Conservation (phyloP, 1,140 invertebrate genomes). For the Drosophila melanica region DNA sequence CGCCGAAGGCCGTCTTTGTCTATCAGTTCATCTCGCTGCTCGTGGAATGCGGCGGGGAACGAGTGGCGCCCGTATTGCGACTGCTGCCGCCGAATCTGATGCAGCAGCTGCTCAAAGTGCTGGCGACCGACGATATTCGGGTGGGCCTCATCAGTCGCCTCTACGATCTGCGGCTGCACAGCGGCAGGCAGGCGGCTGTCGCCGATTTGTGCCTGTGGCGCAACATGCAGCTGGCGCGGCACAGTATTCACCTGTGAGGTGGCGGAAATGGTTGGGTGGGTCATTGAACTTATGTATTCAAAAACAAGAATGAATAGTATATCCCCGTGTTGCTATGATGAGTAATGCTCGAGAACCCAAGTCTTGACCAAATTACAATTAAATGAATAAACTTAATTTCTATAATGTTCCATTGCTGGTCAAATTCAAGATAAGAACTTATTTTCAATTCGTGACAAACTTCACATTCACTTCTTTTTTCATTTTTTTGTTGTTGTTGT, state of each 20-base stretch:
- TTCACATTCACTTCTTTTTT: background rate
- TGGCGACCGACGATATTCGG: slow-evolving; percentile 77
- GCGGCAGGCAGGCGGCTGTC: slow-evolving; percentile 91
- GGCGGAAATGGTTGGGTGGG: background rate
- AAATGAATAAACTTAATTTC: slow-evolving; percentile 2
- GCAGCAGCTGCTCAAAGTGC: slow-evolving; percentile 90
- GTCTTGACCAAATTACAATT: background rate
- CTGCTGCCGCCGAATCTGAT: slow-evolving; percentile 91
- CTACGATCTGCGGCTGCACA: slow-evolving; percentile 89
- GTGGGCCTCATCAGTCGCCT: slow-evolving; percentile 85
- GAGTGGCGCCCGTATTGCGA: slow-evolving; percentile 90
- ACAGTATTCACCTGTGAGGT: slow-evolving; percentile 73
- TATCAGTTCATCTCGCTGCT: slow-evolving; percentile 92
- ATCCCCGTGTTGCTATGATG: too few relatives aligned
- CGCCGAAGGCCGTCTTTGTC: slow-evolving; percentile 94
- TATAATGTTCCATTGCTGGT: background rate
- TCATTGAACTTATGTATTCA: slow-evolving; percentile 40
- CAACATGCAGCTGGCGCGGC: slow-evolving; percentile 88
- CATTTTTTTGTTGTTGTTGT: too few relatives aligned
- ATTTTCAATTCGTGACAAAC: slow-evolving; percentile 7
- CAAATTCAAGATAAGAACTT: background rate
- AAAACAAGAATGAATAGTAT: too few relatives aligned
- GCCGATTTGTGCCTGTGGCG: slow-evolving; percentile 92
- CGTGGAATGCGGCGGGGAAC: slow-evolving; percentile 91
- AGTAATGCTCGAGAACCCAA: background rate